These are phyloP conservation scores for Crotalus adamanteus DNA, from an alignment of 2,797 vertebrate species.

Conservation along the genomic window DNA sequence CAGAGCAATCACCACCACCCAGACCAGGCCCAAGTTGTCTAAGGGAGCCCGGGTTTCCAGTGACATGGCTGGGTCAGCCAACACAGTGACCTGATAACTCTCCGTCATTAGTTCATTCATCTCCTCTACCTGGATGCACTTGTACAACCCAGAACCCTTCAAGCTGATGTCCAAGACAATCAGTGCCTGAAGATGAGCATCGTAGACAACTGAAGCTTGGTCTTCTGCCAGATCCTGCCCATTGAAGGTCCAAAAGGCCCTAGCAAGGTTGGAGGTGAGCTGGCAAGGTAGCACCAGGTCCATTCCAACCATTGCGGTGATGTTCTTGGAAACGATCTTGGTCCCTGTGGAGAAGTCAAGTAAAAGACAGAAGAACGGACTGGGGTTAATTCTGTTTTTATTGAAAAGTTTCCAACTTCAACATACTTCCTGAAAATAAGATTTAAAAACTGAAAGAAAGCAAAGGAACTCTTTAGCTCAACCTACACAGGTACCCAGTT, in stretches of 20 bases:
- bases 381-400: neutral
- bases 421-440: neutral
- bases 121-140: constrained; percentile 89
- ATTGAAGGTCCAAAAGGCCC: constrained; percentile 85
- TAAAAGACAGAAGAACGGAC: neutral
- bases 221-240: constrained; percentile 76
- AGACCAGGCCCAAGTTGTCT: constrained; percentile 87
- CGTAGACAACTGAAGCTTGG: constrained; percentile 76
- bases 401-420: neutral
- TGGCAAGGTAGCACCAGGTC: constrained; percentile 90
- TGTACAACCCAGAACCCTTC: constrained; percentile 81
- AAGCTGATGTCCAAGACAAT: constrained; percentile 79
- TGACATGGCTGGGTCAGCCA: constrained; percentile 78
- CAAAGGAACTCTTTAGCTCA: neutral
- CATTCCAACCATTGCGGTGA: constrained; percentile 87
- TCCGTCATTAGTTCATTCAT: constrained; percentile 81
- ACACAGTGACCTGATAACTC: constrained; percentile 83
- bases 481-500: neutral
- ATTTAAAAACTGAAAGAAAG: neutral
- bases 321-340: constrained; percentile 77
- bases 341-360: constrained; percentile 60
- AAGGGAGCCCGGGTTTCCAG: constrained; percentile 86
- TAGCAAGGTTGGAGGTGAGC: constrained; percentile 90
- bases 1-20: constrained; percentile 90
- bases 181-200: constrained; percentile 81